Base-by-base conservation (phyloP, 2,888 invertebrate genomes). In the Stenodera caucasica region DNA sequence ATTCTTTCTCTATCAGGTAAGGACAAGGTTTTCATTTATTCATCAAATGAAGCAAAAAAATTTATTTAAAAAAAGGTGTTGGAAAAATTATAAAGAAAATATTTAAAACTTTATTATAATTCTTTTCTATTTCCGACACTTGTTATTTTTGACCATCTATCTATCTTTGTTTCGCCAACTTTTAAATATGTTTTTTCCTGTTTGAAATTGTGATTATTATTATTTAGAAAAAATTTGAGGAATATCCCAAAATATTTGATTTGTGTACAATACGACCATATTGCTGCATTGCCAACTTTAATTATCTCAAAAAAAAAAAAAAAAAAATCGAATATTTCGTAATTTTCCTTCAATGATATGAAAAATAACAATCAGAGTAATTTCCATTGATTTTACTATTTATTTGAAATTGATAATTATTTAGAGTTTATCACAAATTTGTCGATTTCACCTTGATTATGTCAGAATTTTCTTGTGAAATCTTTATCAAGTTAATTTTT, bases 231-330 rank as follows among this genome's bases (percentile, higher is more conserved):
- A 45, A 18, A 40, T 21, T 7, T 45, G 12, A 3, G 4, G 12
- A 18, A 21, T 11, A 8, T 9, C 4, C 11, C 2, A 18, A 9
- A 45, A 45, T 52, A 30, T 30, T 52, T 52, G 15, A 52, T 51
- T 14, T 52, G 15, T 12, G 5, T 45, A 21, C 21, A 45, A 33
- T 21, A 32, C 52, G 15, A 32, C 52, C 52, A 52, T 52, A 33
- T 33, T 52, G 52, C 52, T 7, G 21, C 21, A 26, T 37, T 53
- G 45, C 26, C 51, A 32, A 26, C 12, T 49, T 9, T 45, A 30
- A 37, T 26, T 49, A 21, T 33, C 21, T 32, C 21, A 18, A 57
- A 12, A n/a, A 23, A n/a, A 15, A 15, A 37, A 56, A 35, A 35
- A 35, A 14, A 12, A 14, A 6, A 11, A 18, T 26, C 3, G 26